Evolutionary conservation across 2,797 vertebrate species (phyloP).

Genomic region (Sebastes nivosus): DNA sequence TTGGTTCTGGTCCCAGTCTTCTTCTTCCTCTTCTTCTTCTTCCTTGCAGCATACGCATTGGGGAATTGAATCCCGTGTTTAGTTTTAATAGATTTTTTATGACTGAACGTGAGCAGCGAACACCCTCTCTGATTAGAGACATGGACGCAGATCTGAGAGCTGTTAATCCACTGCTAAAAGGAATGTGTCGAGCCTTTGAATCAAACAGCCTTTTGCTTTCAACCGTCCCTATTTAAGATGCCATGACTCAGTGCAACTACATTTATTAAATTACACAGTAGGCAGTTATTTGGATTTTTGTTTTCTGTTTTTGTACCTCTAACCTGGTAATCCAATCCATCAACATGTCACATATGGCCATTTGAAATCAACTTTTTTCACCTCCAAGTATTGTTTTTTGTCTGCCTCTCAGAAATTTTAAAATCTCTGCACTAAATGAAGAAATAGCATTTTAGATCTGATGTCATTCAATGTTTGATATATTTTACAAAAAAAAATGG

Average conservation of each 20-base stretch:
- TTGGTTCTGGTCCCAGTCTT: constrained; percentile 42
- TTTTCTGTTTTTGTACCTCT: constrained; percentile 4
- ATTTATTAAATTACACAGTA: constrained; percentile 31
- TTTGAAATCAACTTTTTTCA: no score
- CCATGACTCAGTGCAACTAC: constrained; percentile 20
- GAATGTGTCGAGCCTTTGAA: constrained; percentile 29
- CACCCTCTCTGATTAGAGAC: constrained; percentile 40
- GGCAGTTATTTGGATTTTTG: constrained; percentile 15
- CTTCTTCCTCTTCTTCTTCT: constrained; percentile 8
- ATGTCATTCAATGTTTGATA: no score
- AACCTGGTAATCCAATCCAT: constrained; percentile 29
- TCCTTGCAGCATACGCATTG: background rate
- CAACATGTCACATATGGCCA: background rate
- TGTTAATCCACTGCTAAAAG: constrained; percentile 51
- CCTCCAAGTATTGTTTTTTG: no score
- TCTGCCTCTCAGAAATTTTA: no score
- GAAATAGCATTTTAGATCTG: no score
- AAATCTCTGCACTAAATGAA: no score
- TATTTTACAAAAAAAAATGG: no score
- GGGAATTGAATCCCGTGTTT: constrained; percentile 41
- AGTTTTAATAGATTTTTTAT: constrained; percentile 54
- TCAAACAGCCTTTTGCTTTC: constrained; percentile 25
- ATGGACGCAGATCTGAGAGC: constrained; percentile 45
- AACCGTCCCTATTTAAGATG: constrained; percentile 10
- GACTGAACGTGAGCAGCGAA: constrained; percentile 41